Evolutionary conservation across 2,113 vertebrate genomes (phyloP), one percentile per base, ranked within the genome.

Genomic region (Lethenteron reissneri): DNA sequence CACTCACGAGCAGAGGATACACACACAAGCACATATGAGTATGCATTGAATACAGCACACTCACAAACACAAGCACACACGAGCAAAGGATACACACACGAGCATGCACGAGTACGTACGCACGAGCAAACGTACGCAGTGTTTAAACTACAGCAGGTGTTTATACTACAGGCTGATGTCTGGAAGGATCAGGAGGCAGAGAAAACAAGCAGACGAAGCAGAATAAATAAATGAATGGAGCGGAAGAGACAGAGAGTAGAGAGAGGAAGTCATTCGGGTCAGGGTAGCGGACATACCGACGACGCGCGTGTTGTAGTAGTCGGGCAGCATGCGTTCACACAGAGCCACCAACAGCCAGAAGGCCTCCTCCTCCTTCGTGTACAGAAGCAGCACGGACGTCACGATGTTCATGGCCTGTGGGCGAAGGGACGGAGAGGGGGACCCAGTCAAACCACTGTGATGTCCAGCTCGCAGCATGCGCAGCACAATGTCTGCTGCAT

Each of bases 291-390:
- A 86, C 94, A 68, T 83, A 97, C 94, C 92, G 59, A 99, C 94
- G 69, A 97, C 94, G 75, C 94, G 84, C 57, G 94, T 99, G 78
- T 99, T 99, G 81, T 99, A 99, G 82, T 99, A 99, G 77, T 99
- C 94, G 0, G 94, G 94, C 41, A 99, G 83, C 92, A 99, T 97
- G 71, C 91, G 83, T 74, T 99, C 94, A 77, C 94, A 99, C 70
- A 99, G 80, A 17, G 92, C 94, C 75, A 99, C 94, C 1, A 99
- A 83, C 73, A 99, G 77, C 94, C 94, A 99, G 75, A 99, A 99
- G 4, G 94, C 94, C 76, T 99, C 94, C 72, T 99, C 94, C 58
- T 99, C 94, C 81, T 97, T 97, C 73, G 94, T 85, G 12, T 99
- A 99, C 13, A 99, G 86, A 73, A 99, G 85, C 64, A 99, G 80